Evolutionary conservation across 2,113 vertebrate species (phyloP).

Genomic region (Orcinus orca): DNA sequence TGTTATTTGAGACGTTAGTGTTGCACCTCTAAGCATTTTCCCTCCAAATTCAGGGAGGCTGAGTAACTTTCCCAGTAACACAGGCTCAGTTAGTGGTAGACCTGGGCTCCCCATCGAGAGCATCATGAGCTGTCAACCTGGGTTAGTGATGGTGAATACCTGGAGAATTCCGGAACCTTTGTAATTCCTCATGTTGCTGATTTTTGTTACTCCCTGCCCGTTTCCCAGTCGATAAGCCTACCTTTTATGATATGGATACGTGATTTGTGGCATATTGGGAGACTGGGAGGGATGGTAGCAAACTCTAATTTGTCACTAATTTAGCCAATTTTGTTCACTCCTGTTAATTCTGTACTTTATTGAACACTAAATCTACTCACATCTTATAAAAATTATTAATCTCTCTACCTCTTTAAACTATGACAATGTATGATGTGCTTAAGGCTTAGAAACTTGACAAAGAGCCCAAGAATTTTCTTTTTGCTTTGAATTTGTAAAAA

Average conservation of each 20-base stretch:
- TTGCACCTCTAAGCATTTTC: not conserved
- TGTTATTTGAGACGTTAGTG: not conserved
- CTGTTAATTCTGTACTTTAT: slow-evolving; percentile 47
- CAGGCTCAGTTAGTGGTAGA: not conserved
- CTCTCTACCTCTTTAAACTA: slow-evolving; percentile 27
- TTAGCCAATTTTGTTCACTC: not conserved
- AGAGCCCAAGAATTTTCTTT: not conserved
- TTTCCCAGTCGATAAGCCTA: not conserved
- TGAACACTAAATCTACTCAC: slow-evolving; percentile 10
- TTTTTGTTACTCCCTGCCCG: not conserved
- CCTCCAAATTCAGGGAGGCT: not conserved
- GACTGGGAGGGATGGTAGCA: not conserved
- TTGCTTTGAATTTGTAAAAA: not conserved
- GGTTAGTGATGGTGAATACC: not conserved
- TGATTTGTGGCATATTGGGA: not conserved
- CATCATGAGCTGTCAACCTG: not conserved
- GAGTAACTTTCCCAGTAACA: not conserved
- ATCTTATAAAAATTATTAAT: not conserved
- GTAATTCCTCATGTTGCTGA: not conserved
- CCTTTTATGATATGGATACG: not conserved
- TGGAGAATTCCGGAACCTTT: not conserved
- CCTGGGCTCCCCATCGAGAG: not conserved
- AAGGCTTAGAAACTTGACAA: slow-evolving; percentile 40
- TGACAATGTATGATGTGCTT: not conserved
- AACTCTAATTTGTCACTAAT: slow-evolving; percentile 9